phyloP scores from a whole-genome alignment of 2,888 invertebrate species.

The Yponomeuta plumbellus region DNA sequence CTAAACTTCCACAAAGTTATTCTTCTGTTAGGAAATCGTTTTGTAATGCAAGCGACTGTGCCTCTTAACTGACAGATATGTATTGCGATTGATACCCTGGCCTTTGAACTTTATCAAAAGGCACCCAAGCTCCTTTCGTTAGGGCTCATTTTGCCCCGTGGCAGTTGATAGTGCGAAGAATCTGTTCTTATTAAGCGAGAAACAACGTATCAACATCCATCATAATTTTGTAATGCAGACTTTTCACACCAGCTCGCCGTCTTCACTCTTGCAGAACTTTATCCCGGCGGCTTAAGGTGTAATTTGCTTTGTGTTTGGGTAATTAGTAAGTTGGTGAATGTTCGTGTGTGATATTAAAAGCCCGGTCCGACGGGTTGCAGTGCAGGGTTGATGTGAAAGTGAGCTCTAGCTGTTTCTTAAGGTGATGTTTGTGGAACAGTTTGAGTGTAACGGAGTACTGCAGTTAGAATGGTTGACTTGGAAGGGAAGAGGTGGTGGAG shows the following conservation, averaged over 20 bases:
- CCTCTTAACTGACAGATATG: conserved; percentile 11
- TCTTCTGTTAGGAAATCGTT: not conserved
- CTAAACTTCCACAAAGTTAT: not conserved
- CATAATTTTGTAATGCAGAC: conserved; percentile 66
- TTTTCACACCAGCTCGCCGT: conserved; percentile 8
- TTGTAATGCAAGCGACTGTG: conserved; percentile 2
- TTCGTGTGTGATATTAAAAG: conserved; percentile 34
- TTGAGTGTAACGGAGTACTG: not conserved
- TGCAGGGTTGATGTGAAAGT: conserved; percentile 41
- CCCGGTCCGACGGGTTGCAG: conserved; percentile 38
- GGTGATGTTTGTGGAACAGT: not conserved
- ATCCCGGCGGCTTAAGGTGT: not conserved
- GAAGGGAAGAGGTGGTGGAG: too few species aligned
- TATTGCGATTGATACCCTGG: conserved; percentile 14
- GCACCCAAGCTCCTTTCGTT: not conserved
- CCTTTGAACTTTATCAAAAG: conserved; percentile 2
- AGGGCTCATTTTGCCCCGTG: not conserved
- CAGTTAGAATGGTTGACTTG: not conserved
- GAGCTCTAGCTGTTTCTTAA: not conserved
- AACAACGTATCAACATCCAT: conserved; percentile 71
- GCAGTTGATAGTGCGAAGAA: conserved; percentile 29
- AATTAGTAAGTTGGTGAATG: conserved; percentile 32
- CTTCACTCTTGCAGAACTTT: not conserved
- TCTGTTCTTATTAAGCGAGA: conserved; percentile 66
- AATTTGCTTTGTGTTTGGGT: not conserved